A percentile compares a stretch with the other conserved stretches of the same genome.
phyloP scores from a whole-genome alignment of 2,797 vertebrate genomes.

The Brachyrhaphis roseni region DNA sequence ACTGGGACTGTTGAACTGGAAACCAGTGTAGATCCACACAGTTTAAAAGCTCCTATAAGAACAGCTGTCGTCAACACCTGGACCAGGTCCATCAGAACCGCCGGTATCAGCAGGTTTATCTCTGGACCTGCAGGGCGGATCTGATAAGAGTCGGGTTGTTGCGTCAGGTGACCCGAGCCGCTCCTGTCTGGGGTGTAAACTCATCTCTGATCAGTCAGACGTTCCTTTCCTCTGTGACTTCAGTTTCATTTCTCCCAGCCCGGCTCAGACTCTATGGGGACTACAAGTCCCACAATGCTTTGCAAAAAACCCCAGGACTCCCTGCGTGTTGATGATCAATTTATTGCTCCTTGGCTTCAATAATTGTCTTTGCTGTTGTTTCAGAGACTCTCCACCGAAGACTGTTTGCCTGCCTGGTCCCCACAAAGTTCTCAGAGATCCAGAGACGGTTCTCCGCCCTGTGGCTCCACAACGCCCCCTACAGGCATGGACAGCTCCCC shows the following conservation, averaged over 20 bases:
- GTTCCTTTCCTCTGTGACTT: not conserved
- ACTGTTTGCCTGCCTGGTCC: conserved; percentile 36
- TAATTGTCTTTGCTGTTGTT: conserved; percentile 23
- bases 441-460: not conserved
- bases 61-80: not conserved
- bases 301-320: not conserved
- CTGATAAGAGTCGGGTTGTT: not conserved
- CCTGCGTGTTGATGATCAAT: not conserved
- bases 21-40: not conserved
- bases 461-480: not conserved
- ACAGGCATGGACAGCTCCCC: conserved; percentile 73
- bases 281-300: conserved; percentile 7
- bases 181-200: not conserved
- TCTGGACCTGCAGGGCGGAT: not conserved
- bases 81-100: not conserved
- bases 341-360: not conserved
- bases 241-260: not conserved
- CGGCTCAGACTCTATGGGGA: not conserved
- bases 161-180: not conserved
- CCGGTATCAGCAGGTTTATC: not conserved
- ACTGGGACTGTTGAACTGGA: not conserved
- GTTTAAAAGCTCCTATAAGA: not conserved
- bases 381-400: conserved; percentile 51
- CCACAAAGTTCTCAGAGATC: conserved; percentile 23
- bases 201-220: not conserved